A percentile compares a stretch with the other conserved stretches of the same genome.
phyloP scores from a whole-genome alignment of 2,888 invertebrate species.

The Ophion ellenae region DNA sequence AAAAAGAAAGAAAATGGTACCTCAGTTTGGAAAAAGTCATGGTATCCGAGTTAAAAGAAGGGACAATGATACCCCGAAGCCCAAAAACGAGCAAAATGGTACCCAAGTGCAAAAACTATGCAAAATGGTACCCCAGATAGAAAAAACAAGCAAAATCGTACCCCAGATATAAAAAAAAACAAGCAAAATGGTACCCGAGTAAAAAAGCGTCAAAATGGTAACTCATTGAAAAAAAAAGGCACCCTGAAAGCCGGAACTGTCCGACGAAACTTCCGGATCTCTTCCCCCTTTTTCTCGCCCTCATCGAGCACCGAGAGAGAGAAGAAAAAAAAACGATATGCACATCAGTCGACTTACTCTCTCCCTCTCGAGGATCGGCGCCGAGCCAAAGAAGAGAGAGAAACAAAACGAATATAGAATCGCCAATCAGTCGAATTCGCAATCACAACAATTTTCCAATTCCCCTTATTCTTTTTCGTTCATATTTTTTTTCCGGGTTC shows the following conservation, averaged over 20 bases:
- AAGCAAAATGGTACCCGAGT: neutral
- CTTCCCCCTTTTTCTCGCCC: neutral
- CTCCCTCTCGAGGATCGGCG: neutral
- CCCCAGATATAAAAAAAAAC: neutral
- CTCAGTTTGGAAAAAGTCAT: neutral
- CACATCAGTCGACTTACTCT: neutral
- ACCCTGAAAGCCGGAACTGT: neutral
- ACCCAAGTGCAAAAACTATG: neutral
- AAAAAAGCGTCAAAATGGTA: neutral
- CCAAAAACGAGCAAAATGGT: neutral
- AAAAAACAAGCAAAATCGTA: neutral
- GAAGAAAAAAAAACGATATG: neutral
- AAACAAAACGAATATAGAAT: neutral
- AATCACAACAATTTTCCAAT: neutral
- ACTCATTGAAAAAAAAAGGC: neutral
- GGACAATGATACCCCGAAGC: too few relatives aligned
- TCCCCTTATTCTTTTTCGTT: constrained; percentile 25
- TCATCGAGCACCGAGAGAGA: neutral
- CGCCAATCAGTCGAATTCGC: constrained; percentile 4
- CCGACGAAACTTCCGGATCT: neutral
- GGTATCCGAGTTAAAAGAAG: neutral
- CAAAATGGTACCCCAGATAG: neutral
- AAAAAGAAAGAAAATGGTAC: too few relatives aligned
- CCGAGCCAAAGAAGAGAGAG: neutral
- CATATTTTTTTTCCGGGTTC: constrained; percentile 50